Conservation (phyloP, 2,113 vertebrate genomes). For the Limnothrissa miodon region DNA sequence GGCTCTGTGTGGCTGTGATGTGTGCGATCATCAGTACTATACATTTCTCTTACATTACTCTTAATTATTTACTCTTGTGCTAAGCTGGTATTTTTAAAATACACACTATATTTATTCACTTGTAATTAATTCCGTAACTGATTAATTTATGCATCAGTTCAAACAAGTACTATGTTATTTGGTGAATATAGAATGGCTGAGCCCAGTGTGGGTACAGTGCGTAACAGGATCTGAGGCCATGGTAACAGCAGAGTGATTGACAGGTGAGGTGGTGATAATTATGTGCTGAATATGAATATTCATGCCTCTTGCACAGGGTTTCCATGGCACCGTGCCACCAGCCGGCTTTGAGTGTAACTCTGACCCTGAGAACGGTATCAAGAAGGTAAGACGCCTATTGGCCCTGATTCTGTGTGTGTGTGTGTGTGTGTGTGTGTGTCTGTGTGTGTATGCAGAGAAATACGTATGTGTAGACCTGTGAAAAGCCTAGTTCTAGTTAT, state of each 20-base stretch:
- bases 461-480: too few species aligned
- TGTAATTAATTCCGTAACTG: not conserved
- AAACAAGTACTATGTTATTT: not conserved
- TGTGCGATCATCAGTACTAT: not conserved
- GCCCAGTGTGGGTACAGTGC: not conserved
- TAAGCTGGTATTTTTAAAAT: not conserved
- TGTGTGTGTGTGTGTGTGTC: too few species aligned
- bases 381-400: constrained; percentile 63
- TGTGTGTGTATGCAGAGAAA: too few species aligned
- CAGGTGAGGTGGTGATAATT: not conserved
- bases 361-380: constrained; percentile 67
- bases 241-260: not conserved
- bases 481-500: too few species aligned
- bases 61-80: not conserved
- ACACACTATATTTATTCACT: not conserved
- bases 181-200: not conserved
- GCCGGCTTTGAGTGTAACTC: constrained; percentile 64
- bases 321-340: constrained; percentile 64
- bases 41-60: not conserved
- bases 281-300: constrained; percentile 34
- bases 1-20: not conserved
- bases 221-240: not conserved
- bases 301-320: constrained; percentile 63
- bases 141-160: not conserved
- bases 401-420: not conserved